A percentile compares a stretch with the other conserved stretches of the same genome.
These are phyloP conservation scores for Acanthosoma haemorrhoidale DNA, from an alignment of 2,888 invertebrate species.

Conservation along the genomic window DNA sequence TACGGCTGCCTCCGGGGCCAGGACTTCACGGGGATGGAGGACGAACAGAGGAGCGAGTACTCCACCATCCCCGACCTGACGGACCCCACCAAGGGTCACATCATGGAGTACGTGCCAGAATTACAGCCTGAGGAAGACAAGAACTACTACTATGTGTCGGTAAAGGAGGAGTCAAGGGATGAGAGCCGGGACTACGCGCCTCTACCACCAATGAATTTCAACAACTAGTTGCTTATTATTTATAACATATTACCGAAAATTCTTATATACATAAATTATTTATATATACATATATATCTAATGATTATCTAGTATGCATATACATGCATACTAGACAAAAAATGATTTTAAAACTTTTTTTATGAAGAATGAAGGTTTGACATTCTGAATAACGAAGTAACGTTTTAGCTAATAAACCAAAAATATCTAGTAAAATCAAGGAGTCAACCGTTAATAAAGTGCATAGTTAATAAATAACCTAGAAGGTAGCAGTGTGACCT, in stretches of 20 bases:
- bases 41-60: conserved; percentile 46
- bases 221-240: conserved; percentile 27
- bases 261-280: too few species aligned
- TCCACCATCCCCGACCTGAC: conserved; percentile 45
- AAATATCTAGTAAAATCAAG: too few species aligned
- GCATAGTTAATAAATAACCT: too few species aligned
- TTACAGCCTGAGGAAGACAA: conserved; percentile 34
- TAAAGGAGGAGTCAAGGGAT: conserved; percentile 35
- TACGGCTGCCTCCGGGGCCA: conserved; percentile 34
- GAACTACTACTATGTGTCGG: conserved; percentile 36
- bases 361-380: too few species aligned
- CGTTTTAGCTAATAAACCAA: too few species aligned
- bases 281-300: too few species aligned
- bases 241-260: background rate
- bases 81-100: conserved; percentile 42
- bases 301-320: too few species aligned
- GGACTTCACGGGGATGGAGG: conserved; percentile 41
- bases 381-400: too few species aligned
- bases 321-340: too few species aligned
- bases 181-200: conserved; percentile 33
- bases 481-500: too few species aligned
- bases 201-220: conserved; percentile 36
- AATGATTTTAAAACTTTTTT: too few species aligned
- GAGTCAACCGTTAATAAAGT: too few species aligned
- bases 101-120: conserved; percentile 43